Base-by-base conservation (phyloP, 2,113 vertebrate genomes). In the Scalopus aquaticus region DNA sequence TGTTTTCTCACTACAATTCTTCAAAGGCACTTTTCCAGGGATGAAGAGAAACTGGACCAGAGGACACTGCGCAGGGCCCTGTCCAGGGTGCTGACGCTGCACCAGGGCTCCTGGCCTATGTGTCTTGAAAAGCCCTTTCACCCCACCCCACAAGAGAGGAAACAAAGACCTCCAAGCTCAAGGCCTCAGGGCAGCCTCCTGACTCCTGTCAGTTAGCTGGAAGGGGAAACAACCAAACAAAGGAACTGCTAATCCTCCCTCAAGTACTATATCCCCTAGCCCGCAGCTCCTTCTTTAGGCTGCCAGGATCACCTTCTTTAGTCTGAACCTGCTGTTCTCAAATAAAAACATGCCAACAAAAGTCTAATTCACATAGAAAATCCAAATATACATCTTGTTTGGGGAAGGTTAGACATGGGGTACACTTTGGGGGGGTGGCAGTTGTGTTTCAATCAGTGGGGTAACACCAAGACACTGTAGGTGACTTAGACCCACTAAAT, bases 31-130 rank as follows among this genome's bases (percentile, higher is more conserved):
- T 44, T 65, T n/a, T 60, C 44, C 54, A 69, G 74, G 32, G 35
- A 37, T 22, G 7, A 32, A 69, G 39, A 82, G 44, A 74, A 78
- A 49, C 20, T 16, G 37, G n/a, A 28, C 3, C 3, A 39, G 10
- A 62, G 28, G 86, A 51, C 0, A 0, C 10, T 35, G 0, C 0
- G 37, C 22, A 26, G 91, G 39, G 85, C 93, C 77, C 97, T 98
- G 97, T 98, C 97, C 97, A 97, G 91, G 95, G 97, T 98, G 88
- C 98, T 96, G 96, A 95, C 35, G 12, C 32, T 0, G 13, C 28
- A 2, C 20, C 28, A 7, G 13, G 6, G 76, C 70, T 82, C 39
- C 54, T 13, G 49, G 46, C 8, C 13, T 0, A 35, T 20, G 1
- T 11, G 80, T 46, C 76, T 85, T 11, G 0, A 1, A 2, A 1